Evolutionary conservation across 2,888 invertebrate species (phyloP).

Genomic region (Melanargia galathea): DNA sequence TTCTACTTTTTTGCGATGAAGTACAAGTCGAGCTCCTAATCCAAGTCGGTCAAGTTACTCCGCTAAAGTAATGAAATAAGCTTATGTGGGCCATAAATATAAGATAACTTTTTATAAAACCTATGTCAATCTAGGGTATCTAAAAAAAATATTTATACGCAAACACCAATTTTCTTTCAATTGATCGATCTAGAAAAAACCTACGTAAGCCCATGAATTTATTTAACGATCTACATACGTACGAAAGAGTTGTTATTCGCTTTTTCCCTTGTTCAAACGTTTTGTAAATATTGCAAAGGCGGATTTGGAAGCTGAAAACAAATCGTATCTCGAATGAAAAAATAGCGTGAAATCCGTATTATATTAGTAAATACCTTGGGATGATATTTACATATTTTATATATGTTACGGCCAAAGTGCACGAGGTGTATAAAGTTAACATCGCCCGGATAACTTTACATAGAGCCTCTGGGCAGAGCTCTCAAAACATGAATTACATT

Average conservation of each 20-base stretch:
- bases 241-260: neutral
- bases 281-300: constrained; percentile 2
- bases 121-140: neutral
- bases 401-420: neutral
- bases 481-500: too few species aligned
- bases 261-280: neutral
- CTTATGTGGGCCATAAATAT: neutral
- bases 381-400: neutral
- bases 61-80: neutral
- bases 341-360: neutral
- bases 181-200: neutral
- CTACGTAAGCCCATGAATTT: constrained; percentile 3
- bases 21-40: neutral
- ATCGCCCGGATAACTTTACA: too few species aligned
- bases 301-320: constrained; percentile 6
- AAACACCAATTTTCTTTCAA: neutral
- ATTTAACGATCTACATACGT: too few species aligned
- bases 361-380: neutral
- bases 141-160: neutral
- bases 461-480: too few species aligned
- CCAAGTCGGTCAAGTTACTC: neutral
- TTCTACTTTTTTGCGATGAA: neutral
- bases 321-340: neutral
- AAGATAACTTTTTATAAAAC: neutral
- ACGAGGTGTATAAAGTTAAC: too few species aligned